Evolutionary conservation across 1,140 invertebrate species (phyloP).

Genomic region (Anadara kagoshimensis): DNA sequence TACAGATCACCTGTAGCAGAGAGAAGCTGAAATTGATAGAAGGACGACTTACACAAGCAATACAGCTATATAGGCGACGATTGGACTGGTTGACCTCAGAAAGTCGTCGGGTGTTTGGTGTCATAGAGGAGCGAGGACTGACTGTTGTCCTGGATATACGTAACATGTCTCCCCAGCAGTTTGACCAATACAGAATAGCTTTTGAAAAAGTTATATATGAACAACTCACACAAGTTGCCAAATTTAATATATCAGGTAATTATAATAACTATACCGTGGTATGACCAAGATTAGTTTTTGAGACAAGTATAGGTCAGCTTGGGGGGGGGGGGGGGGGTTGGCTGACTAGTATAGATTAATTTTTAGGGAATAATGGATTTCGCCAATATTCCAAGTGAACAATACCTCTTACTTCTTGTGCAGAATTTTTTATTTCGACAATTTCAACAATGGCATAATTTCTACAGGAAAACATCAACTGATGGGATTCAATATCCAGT

Average conservation of each 20-base stretch:
- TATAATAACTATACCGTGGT: constrained; percentile 40
- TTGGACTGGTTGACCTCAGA: constrained; percentile 73
- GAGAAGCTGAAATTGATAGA: constrained; percentile 66
- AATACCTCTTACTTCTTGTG: no score
- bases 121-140: constrained; percentile 69
- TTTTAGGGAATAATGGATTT: no score
- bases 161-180: constrained; percentile 68
- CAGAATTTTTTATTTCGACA: no score
- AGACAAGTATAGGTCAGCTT: no score
- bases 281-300: no score
- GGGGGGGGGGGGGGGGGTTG: no score
- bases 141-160: constrained; percentile 71
- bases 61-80: constrained; percentile 64
- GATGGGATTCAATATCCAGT: no score
- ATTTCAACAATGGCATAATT: no score
- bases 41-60: constrained; percentile 63
- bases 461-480: no score
- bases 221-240: constrained; percentile 68
- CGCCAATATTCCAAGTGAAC: no score
- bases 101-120: constrained; percentile 72
- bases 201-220: constrained; percentile 69
- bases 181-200: constrained; percentile 70
- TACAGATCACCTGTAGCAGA: constrained; percentile 63
- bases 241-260: constrained; percentile 73
- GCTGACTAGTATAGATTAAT: no score